Base-by-base conservation (phyloP, 1,140 invertebrate species). In the Saccostrea glomerata region DNA sequence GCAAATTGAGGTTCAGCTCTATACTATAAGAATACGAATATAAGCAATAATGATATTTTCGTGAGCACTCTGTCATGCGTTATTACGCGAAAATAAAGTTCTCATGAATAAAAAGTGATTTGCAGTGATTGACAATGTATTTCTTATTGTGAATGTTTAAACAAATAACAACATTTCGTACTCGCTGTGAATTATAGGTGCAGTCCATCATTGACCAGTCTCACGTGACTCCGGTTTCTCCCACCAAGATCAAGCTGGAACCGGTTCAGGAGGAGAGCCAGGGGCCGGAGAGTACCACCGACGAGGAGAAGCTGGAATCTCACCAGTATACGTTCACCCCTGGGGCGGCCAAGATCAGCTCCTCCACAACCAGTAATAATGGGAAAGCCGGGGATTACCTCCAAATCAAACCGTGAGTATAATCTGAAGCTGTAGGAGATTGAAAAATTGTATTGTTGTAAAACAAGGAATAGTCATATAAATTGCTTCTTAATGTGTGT, bases 181-280 rank as follows among this genome's bases (percentile, higher is more conserved):
- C 3, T 66, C 30, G 56, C 1, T 83, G 20, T 66, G 73, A 36
- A 63, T 56, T 89, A 5, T 90, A 94, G 98, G 97, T 98, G 54
- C 98, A 98, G 96, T 97, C 97, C 36, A 98, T 98, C 91, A 97
- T 98, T 58, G 98, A 99, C 95, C 97, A 98, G 94, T 97, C 98
- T 94, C 96, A 96, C 82, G 96, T 96, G 88, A 95, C 87, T 96
- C 97, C 91, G 96, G 97, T 73, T 97, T 60, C 84, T 23, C 55
- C 73, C 20, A 87, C 95, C 96, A 97, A 54, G 84, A 90, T 94
- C 1, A 91, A 90, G 55, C 87, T 94, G 63, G 91, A 92, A 55
- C 88, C 93, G 30, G 93, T 94, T 12, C 89, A 91, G 3, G 92
- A 95, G 89, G 94, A 95, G 66, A 85, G 82, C 6, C 86, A 70